A percentile compares a stretch with the other conserved stretches of the same genome.
Conservation (phyloP, 2,113 vertebrate genomes). For the Rhinopithecus roxellana region DNA sequence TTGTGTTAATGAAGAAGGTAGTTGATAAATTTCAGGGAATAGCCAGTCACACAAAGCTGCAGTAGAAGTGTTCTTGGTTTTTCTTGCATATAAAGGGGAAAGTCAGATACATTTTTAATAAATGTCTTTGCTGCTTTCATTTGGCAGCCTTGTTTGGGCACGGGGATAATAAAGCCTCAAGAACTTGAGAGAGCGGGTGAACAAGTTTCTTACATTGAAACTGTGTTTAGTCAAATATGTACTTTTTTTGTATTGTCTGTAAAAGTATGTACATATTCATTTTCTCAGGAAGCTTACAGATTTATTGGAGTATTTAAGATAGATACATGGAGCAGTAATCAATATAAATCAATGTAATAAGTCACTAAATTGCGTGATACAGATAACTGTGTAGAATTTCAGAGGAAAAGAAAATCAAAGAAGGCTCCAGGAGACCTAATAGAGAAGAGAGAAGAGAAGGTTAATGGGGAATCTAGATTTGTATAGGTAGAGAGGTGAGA, state of each 20-base stretch:
- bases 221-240: background rate
- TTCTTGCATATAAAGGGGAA: background rate
- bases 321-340: background rate
- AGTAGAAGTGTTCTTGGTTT: background rate
- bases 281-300: background rate
- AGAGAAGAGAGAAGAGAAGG: background rate
- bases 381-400: constrained; percentile 20
- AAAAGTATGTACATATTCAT: background rate
- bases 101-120: background rate
- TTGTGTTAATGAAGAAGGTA: background rate
- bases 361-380: constrained; percentile 10
- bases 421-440: background rate
- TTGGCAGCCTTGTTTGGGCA: background rate
- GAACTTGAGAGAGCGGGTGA: background rate
- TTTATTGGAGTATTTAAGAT: background rate
- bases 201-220: background rate
- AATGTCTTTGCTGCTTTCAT: background rate
- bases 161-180: background rate
- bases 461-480: background rate
- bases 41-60: background rate
- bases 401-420: background rate
- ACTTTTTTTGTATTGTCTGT: background rate
- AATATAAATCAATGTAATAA: background rate
- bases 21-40: background rate
- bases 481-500: background rate